Base-by-base conservation (phyloP, 92 coral and sea anemone species). In the Porites cylindrica region DNA sequence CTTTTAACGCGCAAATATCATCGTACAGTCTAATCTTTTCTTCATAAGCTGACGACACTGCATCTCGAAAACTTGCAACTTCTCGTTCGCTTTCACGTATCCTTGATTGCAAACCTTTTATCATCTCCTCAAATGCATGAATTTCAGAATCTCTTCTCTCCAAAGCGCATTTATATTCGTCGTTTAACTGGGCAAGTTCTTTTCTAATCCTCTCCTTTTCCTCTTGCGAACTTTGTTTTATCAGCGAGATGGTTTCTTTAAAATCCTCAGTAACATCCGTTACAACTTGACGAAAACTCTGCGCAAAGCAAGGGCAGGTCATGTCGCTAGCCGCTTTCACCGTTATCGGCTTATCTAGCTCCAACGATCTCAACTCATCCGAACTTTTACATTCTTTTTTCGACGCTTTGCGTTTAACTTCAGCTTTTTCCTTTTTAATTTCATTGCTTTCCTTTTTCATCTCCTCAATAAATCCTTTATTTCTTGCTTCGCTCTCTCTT, bases 231-330 rank as follows among this genome's bases (percentile, higher is more conserved):
- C 72, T 60, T 20, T 59, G 72, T 65, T 72, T 73, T 2, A 74
- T 32, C 0, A 26, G 71, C 56, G 63, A 62, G 50, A 83, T 62
- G 10, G 60, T 62, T 20, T 83, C 72, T 83, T 72, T 83, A 72
- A 72, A 72, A 20, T 83, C 87, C 7, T 72, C 87, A 12, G 72
- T 83, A 60, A 73, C 72, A 72, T 73, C 87, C 1, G 63, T 74
- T 0, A 73, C 19, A 23, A 83, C 51, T 50, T 72, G 73, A 38
- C 80, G 79, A 19, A 83, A 38, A 47, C 52, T 72, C 53, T 64
- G 79, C 67, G 21, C 54, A 14, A 81, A 70, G 70, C 85, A 81
- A 6, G 85, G 77, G 29, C 85, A 81, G 20, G 77, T 50, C 0
- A 81, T 20, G 20, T 81, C 76, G 29, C 56, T 7, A 6, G 38